These are phyloP conservation scores for Siderastrea radians DNA, from an alignment of 92 coral and sea anemone species.

Conservation along the genomic window DNA sequence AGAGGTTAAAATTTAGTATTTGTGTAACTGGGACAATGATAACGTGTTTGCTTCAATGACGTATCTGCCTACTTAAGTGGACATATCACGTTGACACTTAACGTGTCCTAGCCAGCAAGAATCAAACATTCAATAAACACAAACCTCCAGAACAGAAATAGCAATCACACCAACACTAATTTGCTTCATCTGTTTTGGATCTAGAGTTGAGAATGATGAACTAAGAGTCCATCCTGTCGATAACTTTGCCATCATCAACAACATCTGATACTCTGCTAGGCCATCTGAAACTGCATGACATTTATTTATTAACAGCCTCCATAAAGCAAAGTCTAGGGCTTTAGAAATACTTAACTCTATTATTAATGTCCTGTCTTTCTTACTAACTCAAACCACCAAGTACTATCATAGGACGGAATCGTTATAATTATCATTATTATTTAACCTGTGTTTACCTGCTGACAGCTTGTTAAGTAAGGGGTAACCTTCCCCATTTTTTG, in stretches of 20 bases:
- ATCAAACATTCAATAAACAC: neutral
- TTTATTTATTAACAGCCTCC: no score
- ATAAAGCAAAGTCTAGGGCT: no score
- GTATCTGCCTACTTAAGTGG: no score
- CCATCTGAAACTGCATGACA: slow-evolving; percentile 70
- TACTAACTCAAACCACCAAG: no score
- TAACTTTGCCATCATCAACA: slow-evolving; percentile 86
- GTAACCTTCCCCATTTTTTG: slow-evolving; percentile 84
- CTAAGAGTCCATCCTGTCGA: slow-evolving; percentile 95
- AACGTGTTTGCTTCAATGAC: no score
- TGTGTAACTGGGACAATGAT: no score
- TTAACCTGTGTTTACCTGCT: slow-evolving; percentile 61
- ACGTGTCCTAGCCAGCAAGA: neutral
- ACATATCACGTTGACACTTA: no score
- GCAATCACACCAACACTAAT: slow-evolving; percentile 74
- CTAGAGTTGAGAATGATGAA: slow-evolving; percentile 80
- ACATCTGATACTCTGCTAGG: slow-evolving; percentile 90
- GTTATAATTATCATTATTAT: neutral
- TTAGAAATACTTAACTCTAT: neutral
- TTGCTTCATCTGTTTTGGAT: slow-evolving; percentile 75
- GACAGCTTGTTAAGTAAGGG: slow-evolving; percentile 66
- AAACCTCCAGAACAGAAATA: slow-evolving; percentile 81
- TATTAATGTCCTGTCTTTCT: no score
- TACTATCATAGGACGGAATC: no score
- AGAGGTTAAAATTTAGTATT: neutral